phyloP scores from a whole-genome alignment of 2,113 vertebrate genomes.

The Excalfactoria chinensis region DNA sequence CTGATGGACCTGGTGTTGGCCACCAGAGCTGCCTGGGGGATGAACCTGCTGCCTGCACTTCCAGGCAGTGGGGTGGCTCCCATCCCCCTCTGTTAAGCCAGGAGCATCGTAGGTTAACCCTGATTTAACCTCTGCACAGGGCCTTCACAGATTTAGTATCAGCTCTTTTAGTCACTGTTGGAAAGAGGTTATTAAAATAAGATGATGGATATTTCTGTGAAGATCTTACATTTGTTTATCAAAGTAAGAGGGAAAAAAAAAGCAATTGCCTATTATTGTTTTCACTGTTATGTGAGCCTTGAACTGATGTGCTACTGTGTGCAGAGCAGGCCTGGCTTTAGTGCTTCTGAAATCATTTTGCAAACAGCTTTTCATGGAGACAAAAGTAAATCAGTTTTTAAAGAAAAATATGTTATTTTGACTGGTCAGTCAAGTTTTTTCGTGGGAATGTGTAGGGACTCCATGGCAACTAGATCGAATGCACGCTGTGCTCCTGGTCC shows the following conservation, averaged over 20 bases:
- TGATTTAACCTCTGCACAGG: not conserved
- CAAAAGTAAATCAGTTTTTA: not conserved
- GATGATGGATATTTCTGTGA: not conserved
- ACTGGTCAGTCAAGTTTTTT: not conserved
- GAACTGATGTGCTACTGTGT: not conserved
- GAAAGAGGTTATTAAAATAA: not conserved
- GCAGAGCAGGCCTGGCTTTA: not conserved
- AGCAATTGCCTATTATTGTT: too few species aligned
- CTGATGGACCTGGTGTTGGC: not conserved
- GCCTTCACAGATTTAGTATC: not conserved
- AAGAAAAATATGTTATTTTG: not conserved
- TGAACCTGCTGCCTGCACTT: not conserved
- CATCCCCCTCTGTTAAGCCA: not conserved
- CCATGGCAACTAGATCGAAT: slow-evolving; percentile 21
- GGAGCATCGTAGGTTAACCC: not conserved
- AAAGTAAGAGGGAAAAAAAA: not conserved
- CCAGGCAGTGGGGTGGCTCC: not conserved
- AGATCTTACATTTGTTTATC: not conserved
- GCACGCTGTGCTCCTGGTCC: accelerated
- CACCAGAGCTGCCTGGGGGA: not conserved
- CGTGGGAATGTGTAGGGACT: not conserved
- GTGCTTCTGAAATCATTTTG: not conserved
- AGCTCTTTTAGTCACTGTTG: not conserved
- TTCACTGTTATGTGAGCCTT: too few species aligned
- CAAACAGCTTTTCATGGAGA: not conserved